phyloP scores from a whole-genome alignment of 2,888 invertebrate species.

The Bellardia pandia region DNA sequence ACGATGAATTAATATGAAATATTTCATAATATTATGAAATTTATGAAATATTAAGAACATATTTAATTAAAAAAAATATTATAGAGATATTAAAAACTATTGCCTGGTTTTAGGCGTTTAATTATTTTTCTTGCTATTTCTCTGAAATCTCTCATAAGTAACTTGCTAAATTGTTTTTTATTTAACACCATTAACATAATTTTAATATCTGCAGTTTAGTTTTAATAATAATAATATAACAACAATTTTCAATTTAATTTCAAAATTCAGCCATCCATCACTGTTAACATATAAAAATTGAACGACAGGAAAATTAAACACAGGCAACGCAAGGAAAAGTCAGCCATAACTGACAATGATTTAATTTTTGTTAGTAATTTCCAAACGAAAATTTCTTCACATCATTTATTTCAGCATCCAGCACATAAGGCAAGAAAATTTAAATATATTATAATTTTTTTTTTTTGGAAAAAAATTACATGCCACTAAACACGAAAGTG shows the following conservation, averaged over 20 bases:
- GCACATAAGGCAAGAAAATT: too few relatives aligned
- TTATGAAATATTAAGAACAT: too few relatives aligned
- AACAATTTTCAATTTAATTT: slow-evolving; percentile 44
- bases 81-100: too few relatives aligned
- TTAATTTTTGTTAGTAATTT: slow-evolving; percentile 51
- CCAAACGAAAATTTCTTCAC: slow-evolving; percentile 44
- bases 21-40: too few relatives aligned
- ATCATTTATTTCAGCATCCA: slow-evolving; percentile 9
- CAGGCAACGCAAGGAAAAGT: not conserved
- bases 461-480: slow-evolving; percentile 4
- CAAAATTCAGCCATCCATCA: slow-evolving; percentile 20
- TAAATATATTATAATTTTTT: too few relatives aligned
- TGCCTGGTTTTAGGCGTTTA: too few relatives aligned
- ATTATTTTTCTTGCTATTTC: too few relatives aligned
- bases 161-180: not conserved
- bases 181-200: not conserved
- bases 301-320: not conserved
- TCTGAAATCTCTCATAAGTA: too few relatives aligned
- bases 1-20: too few relatives aligned
- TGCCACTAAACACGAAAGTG: slow-evolving; percentile 32
- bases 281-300: not conserved
- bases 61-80: too few relatives aligned
- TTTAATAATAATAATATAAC: not conserved
- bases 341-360: slow-evolving; percentile 46
- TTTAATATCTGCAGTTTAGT: not conserved